phyloP scores from a whole-genome alignment of 2,113 vertebrate genomes.

The Prietella phreatophila region DNA sequence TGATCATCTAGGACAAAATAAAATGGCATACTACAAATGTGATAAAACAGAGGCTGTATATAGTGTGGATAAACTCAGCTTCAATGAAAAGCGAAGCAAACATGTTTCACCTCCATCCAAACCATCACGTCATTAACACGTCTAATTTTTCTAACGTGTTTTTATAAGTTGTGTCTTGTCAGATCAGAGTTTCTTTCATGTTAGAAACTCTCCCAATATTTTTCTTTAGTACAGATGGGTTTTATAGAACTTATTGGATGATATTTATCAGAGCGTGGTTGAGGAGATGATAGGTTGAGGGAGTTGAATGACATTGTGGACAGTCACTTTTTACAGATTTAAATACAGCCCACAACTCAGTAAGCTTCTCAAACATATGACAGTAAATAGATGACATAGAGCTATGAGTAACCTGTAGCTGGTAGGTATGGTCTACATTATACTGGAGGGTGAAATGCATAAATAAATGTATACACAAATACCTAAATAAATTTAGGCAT shows the following conservation, averaged over 20 bases:
- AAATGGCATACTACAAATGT: no score
- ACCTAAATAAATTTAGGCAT: neutral
- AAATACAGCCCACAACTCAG: neutral
- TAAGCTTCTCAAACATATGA: neutral
- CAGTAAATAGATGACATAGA: neutral
- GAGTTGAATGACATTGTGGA: neutral
- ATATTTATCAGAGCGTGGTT: neutral
- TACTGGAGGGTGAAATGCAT: neutral
- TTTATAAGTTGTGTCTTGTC: neutral
- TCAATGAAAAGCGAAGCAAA: no score
- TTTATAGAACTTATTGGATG: neutral
- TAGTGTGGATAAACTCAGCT: no score
- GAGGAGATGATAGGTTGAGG: neutral
- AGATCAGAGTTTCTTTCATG: neutral
- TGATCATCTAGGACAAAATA: no score
- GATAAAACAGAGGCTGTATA: no score
- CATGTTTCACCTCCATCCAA: no score
- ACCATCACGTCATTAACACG: no score
- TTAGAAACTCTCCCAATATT: neutral
- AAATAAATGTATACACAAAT: neutral
- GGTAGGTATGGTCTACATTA: neutral
- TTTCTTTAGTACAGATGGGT: neutral
- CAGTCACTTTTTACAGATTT: neutral
- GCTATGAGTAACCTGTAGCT: neutral
- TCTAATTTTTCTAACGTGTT: no score